A percentile compares a stretch with the other conserved stretches of the same genome.
Conservation (phyloP, 2,113 vertebrate genomes). For the Willisornis vidua region DNA sequence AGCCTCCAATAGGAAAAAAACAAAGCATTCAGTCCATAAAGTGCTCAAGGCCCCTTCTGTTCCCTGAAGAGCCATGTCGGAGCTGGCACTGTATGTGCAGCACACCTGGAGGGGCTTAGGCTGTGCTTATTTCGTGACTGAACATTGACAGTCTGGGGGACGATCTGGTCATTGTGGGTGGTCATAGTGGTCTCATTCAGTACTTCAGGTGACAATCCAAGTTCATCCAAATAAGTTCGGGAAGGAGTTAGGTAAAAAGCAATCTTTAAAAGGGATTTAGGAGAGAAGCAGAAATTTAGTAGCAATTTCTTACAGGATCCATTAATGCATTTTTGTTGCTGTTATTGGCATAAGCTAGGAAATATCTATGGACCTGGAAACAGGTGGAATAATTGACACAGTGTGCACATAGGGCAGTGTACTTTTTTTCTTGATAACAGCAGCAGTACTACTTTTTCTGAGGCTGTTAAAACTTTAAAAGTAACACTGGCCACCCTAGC, state of each 20-base stretch:
- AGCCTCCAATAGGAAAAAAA: not conserved
- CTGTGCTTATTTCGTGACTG: fast-evolving
- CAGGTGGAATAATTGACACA: not conserved
- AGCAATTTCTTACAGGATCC: not conserved
- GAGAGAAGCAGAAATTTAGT: not conserved
- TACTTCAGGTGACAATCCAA: not conserved
- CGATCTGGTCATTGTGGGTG: not conserved
- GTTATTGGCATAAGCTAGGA: not conserved
- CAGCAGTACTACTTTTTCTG: not conserved
- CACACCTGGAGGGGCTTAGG: not conserved
- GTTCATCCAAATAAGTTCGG: not conserved
- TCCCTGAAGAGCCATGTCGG: fast-evolving
- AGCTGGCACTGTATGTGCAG: not conserved
- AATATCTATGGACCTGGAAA: not conserved
- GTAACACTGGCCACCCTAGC: not conserved
- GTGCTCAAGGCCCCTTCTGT: not conserved
- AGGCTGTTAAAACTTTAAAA: not conserved
- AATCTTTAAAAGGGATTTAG: not conserved
- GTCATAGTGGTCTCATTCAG: not conserved
- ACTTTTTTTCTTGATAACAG: not conserved
- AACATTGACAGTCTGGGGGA: not conserved
- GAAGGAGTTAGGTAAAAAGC: not conserved
- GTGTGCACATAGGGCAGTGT: not conserved
- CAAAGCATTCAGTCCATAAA: too few species aligned
- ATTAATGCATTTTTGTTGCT: not conserved